These are phyloP conservation scores for Clepsis dumicolana DNA, from an alignment of 2,888 invertebrate species.

Conservation along the genomic window DNA sequence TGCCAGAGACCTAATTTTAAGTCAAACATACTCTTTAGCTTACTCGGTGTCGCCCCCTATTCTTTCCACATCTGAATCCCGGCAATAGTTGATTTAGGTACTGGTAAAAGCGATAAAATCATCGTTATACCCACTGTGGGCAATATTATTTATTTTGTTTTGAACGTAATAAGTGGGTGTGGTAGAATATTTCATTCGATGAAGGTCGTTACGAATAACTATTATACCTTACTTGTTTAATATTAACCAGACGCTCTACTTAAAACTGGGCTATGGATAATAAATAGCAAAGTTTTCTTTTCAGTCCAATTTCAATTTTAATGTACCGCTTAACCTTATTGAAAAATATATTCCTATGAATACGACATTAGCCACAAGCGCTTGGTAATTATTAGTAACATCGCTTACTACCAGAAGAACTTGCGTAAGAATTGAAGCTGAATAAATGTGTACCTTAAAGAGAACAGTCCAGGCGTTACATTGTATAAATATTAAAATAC, in stretches of 20 bases:
- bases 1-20: too few species aligned
- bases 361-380: background rate
- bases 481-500: background rate
- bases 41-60: too few species aligned
- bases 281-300: slow-evolving; percentile 11
- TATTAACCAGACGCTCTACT: background rate
- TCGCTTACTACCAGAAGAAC: background rate
- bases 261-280: slow-evolving; percentile 9
- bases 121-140: background rate
- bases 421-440: background rate
- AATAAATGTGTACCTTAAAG: background rate
- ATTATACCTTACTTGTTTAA: background rate
- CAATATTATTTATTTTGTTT: too few species aligned
- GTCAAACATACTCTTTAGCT: too few species aligned
- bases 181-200: background rate
- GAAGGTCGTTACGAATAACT: background rate
- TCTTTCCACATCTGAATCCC: too few species aligned
- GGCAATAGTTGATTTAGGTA: too few species aligned
- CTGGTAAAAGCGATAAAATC: too few species aligned
- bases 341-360: background rate
- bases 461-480: background rate
- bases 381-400: slow-evolving; percentile 5
- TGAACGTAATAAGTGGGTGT: background rate
- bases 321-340: background rate
- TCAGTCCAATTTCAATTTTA: background rate